A percentile compares a stretch with the other conserved stretches of the same genome.
phyloP scores from a whole-genome alignment of 2,888 invertebrate species.

The Dryococelus australis region DNA sequence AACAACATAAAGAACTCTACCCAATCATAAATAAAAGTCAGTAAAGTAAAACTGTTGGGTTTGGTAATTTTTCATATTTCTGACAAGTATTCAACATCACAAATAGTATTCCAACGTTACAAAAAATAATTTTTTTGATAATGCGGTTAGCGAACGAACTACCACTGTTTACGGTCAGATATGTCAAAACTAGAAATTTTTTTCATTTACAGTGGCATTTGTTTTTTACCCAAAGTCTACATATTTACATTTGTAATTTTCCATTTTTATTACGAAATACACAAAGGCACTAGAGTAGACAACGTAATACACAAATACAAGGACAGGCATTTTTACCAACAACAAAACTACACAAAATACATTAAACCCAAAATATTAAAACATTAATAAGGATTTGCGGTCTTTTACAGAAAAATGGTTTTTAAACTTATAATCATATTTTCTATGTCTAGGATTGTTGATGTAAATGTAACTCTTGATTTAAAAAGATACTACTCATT shows the following conservation, averaged over 20 bases:
- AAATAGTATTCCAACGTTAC: slow-evolving; percentile 16
- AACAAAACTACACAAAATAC: background rate
- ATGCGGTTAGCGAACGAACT: background rate
- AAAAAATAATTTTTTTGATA: slow-evolving; percentile 10
- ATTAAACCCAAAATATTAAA: background rate
- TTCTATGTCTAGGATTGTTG: background rate
- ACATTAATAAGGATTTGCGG: background rate
- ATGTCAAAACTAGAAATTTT: slow-evolving; percentile 23
- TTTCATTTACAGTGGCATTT: slow-evolving; percentile 19
- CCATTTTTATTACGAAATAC: background rate
- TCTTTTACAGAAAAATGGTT: background rate
- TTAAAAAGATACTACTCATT: background rate
- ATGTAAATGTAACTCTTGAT: background rate
- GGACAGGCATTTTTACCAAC: background rate
- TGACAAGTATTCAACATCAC: slow-evolving; percentile 11
- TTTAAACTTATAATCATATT: background rate
- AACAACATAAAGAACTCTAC: background rate
- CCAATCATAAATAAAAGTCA: background rate
- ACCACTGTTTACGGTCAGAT: slow-evolving; percentile 11
- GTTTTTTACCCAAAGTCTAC: slow-evolving; percentile 7
- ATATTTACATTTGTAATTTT: slow-evolving; percentile 24
- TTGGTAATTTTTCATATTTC: background rate
- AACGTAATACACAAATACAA: background rate
- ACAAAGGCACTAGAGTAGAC: slow-evolving; percentile 37
- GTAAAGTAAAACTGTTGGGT: background rate